Conservation (phyloP, 2,113 vertebrate genomes). For the Phyllostomus discolor region DNA sequence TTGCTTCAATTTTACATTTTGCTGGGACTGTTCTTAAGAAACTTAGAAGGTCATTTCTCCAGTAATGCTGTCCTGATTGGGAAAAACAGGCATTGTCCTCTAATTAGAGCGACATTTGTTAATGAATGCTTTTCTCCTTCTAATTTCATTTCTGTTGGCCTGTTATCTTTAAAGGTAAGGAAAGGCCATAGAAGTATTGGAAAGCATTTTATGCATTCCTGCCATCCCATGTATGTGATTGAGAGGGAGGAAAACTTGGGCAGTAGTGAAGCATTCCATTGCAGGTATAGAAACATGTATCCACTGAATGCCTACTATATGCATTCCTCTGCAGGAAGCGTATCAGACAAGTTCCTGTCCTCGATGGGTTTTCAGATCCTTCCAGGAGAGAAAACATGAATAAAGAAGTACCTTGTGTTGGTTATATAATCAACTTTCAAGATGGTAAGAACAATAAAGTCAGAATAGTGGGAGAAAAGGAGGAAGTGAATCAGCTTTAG, state of each 20-base stretch:
- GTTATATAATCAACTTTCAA: background rate
- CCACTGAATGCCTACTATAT: fast-evolving
- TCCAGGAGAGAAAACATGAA: background rate
- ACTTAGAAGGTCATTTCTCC: slow-evolving; percentile 34
- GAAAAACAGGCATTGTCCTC: slow-evolving; percentile 58
- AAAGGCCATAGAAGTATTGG: background rate
- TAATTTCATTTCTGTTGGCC: background rate
- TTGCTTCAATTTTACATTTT: slow-evolving; percentile 51
- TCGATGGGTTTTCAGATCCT: background rate
- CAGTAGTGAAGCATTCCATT: background rate
- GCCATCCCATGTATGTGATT: background rate
- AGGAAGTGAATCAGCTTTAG: background rate
- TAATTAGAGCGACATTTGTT: slow-evolving; percentile 58
- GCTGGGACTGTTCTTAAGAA: slow-evolving; percentile 45
- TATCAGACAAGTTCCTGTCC: background rate
- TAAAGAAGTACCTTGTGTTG: background rate
- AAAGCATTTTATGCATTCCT: background rate
- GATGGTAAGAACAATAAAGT: background rate
- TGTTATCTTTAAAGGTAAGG: background rate
- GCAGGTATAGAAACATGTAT: background rate
- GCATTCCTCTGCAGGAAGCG: background rate
- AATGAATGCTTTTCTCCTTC: slow-evolving; percentile 62
- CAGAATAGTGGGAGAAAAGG: background rate
- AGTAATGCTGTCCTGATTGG: slow-evolving; percentile 47
- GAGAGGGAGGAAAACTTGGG: background rate